phyloP scores from a whole-genome alignment of 2,888 invertebrate species.

The Byasa hedistus region DNA sequence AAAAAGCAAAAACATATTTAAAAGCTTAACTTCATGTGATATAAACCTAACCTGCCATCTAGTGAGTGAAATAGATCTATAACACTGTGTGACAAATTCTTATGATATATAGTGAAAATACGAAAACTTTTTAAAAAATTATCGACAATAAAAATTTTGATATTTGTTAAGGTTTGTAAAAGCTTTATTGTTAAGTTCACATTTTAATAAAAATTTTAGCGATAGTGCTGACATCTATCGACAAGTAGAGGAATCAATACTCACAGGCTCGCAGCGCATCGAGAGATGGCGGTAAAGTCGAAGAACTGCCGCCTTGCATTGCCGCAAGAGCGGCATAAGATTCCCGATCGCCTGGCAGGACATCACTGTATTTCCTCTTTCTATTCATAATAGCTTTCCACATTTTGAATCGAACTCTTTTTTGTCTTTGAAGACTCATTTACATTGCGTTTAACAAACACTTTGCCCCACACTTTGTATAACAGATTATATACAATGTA shows the following conservation, averaged over 20 bases:
- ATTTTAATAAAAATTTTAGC: too few relatives aligned
- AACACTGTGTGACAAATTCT: neutral
- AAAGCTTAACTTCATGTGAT: neutral
- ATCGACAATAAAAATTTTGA: neutral
- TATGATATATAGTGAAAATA: neutral
- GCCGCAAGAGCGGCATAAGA: conserved; percentile 73
- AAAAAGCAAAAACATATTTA: neutral
- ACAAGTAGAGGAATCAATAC: conserved; percentile 65
- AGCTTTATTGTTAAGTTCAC: neutral
- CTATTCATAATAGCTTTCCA: conserved; percentile 73
- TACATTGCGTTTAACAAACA: conserved; percentile 42
- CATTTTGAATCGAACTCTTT: conserved; percentile 68
- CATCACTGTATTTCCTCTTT: conserved; percentile 73
- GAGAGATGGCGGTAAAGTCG: conserved; percentile 75
- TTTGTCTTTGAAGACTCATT: conserved; percentile 71
- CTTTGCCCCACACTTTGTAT: neutral
- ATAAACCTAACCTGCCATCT: neutral
- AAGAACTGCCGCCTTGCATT: conserved; percentile 71
- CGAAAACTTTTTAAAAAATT: neutral
- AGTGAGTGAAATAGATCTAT: neutral
- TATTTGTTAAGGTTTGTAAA: neutral
- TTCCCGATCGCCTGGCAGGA: conserved; percentile 63
- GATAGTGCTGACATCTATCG: conserved; percentile 55
- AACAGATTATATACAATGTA: neutral
- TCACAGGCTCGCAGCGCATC: conserved; percentile 76